Base-by-base conservation (phyloP, 2,113 vertebrate species). In the Emydocephalus ijimae region DNA sequence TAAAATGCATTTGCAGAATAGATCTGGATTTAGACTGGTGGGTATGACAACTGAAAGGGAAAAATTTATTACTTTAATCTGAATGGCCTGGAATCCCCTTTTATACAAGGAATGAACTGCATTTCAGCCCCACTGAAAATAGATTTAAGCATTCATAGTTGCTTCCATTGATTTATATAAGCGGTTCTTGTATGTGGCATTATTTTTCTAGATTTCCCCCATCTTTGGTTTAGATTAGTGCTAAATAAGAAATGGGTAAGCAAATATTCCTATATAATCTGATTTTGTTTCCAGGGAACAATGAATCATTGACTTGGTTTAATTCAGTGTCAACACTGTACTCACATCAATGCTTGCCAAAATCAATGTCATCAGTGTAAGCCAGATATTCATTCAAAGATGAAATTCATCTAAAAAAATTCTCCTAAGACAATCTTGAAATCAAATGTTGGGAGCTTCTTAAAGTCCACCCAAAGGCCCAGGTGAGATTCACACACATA, bases 1-100 rank as follows among this genome's bases (percentile, higher is more conserved):
- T n/a, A 54, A 34, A 88, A 88, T 54, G 87, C n/a, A 88, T 55
- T 88, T 52, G 48, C 87, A 55, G 50, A 88, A 55, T n/a, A 54
- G 14, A n/a, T n/a, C 29, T n/a, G n/a, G 34, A 92, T 95, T 96
- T 95, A 93, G 87, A 87, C 92, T 61, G 0, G 0, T 45, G 23
- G 14, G 59, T 23, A 48, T 92, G 95, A 94, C 0, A 0, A 94
- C 61, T 0, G 0, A 24, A 89, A 94, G 93, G 91, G 93, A 94
- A 95, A 90, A 93, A 97, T 96, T 95, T 94, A 93, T 94, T 92
- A 21, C 0, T 88, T 90, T 86, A 90, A 56, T 92, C 48, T 64
- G 15, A 81, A 86, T 1, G 64, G 90, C 96, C 89, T 43, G 0
- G 74, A 96, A 94, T 96, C 94, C 94, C 92, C 91, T 95, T 93